Evolutionary conservation across 1,140 invertebrate species (phyloP), one percentile per base, ranked within the genome.

Genomic region (Caenorhabditis remanei): DNA sequence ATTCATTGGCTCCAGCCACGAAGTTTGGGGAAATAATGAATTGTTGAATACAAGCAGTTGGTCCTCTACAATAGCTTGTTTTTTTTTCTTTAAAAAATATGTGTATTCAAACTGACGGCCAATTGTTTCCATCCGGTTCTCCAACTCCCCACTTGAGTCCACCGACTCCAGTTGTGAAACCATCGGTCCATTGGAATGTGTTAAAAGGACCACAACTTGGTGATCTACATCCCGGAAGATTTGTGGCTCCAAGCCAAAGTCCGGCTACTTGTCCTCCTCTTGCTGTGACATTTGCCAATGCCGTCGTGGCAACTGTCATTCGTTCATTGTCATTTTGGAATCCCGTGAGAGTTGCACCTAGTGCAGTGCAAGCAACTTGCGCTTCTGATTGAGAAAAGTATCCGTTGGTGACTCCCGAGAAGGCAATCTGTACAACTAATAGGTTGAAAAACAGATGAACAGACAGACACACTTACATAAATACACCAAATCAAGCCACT

Each of bases 141-240:
- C 65, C 65, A 46, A 46, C 16, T 19, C 40, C 65, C 65, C 65
- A 71, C 19, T 71, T 71, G 0, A 71, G n/a, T 5, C 65, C 65
- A 4, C 4, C 65, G 6, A 46, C 8, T 19, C 65, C 65, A 7
- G 65, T 71, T 11, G 65, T 71, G 8, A 19, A 4, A 0, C 65
- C 65, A 71, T 71, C 65, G 4, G 65, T 71, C 65, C 65, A 71
- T n/a, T 43, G 40, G 19, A 71, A 71, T n/a, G 65, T 71, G 65
- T 16, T 71, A 16, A 16, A 46, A 4, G 65, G 65, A 16, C 65
- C 65, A 71, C 65, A 71, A 19, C 14, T 46, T 7, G 40, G 13
- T 19, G 16, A 8, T 43, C 41, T 4, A n/a, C 65, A 71, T 2
- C 65, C 65, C 6, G 65, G 13, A n/a, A 16, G 40, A 46, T 43